Conservation (phyloP, 2,797 vertebrate species). For the Argentina silus region DNA sequence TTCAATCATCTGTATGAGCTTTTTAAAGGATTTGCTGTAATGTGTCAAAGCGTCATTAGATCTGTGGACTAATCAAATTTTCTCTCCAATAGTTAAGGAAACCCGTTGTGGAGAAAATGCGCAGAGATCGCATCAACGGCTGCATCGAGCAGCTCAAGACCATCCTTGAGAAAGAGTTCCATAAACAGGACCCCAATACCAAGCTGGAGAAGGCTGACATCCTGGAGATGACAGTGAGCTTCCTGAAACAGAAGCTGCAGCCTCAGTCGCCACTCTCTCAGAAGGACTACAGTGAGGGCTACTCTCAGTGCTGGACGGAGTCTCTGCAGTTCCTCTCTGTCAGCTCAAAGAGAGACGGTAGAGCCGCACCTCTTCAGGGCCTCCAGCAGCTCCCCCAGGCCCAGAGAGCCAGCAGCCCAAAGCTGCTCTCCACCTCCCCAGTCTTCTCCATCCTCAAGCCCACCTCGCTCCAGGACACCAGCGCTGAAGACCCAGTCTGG, state of each 20-base stretch:
- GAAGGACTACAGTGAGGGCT: conserved; percentile 64
- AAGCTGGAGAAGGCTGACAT: conserved; percentile 84
- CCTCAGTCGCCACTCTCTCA: conserved; percentile 47
- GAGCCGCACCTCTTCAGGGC: conserved; percentile 59
- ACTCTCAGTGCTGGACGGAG: conserved; percentile 73
- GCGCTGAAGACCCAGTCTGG: conserved; percentile 68
- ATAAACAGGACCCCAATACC: conserved; percentile 77
- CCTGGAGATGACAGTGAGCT: conserved; percentile 84
- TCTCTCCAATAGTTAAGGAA: conserved; percentile 80
- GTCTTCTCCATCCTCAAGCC: conserved; percentile 33
- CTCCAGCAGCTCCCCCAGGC: conserved; percentile 58
- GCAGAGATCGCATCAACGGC: conserved; percentile 81
- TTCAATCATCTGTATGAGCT: background rate
- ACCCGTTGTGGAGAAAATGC: conserved; percentile 84
- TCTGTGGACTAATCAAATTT: conserved; percentile 19
- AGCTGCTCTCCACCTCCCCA: conserved; percentile 15
- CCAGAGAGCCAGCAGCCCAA: conserved; percentile 48
- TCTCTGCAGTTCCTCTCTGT: conserved; percentile 69
- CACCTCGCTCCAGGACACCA: conserved; percentile 51
- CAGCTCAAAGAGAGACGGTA: conserved; percentile 59
- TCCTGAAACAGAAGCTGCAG: conserved; percentile 76
- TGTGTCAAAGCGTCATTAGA: background rate
- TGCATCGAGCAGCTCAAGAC: conserved; percentile 82
- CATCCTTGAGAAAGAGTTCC: conserved; percentile 80
- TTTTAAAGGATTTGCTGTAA: background rate